Evolutionary conservation across 2,113 vertebrate species (phyloP).

Genomic region (Cyrtonyx montezumae): DNA sequence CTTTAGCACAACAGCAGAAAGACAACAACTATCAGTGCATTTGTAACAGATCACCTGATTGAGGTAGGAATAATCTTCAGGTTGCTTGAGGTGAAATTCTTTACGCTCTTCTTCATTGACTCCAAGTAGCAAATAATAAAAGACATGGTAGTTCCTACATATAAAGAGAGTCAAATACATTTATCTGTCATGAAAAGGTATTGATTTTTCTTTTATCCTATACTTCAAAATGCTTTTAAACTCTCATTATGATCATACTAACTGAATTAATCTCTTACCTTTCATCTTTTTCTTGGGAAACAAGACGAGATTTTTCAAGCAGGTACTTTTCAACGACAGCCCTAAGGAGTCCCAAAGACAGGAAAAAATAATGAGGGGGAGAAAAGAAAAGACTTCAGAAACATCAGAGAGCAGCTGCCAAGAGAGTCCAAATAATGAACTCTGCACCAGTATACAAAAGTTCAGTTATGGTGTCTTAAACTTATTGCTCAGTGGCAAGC

Average conservation of each 20-base stretch:
- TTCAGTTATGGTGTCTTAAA: neutral
- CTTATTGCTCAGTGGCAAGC: neutral
- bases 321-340: conserved; percentile 98
- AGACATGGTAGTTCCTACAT: conserved; percentile 96
- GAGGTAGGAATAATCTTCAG: conserved; percentile 99
- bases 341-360: conserved; percentile 69
- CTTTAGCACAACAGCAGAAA: neutral
- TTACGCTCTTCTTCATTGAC: conserved; percentile 89
- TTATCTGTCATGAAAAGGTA: neutral
- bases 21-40: neutral
- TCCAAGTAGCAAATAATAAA: conserved; percentile 96
- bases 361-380: neutral
- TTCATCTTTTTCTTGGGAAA: conserved; percentile 96
- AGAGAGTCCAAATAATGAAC: neutral
- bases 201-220: neutral
- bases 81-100: conserved; percentile 93
- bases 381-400: neutral
- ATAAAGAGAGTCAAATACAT: neutral
- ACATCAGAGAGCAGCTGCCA: neutral
- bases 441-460: neutral
- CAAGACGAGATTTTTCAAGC: conserved; percentile 96
- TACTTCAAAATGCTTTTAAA: neutral
- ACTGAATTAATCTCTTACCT: conserved; percentile 76
- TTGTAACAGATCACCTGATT: conserved; percentile 86
- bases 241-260: neutral